phyloP scores from a whole-genome alignment of 2,113 vertebrate species.

The Nycticebus coucang region DNA sequence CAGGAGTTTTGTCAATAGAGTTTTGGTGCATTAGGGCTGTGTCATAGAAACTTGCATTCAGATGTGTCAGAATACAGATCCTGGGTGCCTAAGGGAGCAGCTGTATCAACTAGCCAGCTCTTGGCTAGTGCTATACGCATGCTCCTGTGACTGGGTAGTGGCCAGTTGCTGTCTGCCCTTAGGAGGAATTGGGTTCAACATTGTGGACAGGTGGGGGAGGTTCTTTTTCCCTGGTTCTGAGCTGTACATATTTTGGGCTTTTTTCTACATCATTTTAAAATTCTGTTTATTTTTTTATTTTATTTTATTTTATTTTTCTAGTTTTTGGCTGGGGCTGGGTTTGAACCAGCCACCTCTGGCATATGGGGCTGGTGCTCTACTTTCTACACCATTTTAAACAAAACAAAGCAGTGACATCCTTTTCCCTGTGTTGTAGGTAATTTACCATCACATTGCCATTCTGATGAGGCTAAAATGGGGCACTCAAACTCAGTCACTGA shows the following conservation, averaged over 20 bases:
- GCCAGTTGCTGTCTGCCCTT: neutral
- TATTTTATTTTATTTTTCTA: no score
- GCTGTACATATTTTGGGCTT: neutral
- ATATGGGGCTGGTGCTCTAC: no score
- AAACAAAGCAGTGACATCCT: neutral
- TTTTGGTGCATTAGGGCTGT: neutral
- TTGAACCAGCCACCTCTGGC: no score
- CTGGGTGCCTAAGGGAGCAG: neutral
- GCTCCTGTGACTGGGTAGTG: neutral
- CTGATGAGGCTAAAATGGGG: neutral
- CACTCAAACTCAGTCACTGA: neutral
- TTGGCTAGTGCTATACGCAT: rapidly evolving
- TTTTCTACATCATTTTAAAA: neutral
- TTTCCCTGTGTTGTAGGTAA: neutral
- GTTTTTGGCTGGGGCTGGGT: no score
- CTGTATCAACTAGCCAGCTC: neutral
- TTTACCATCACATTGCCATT: neutral
- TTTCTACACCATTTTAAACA: neutral
- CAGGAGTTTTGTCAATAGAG: neutral
- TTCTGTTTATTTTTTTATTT: no score
- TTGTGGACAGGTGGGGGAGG: neutral
- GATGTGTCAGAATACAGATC: neutral
- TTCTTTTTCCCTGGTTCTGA: neutral
- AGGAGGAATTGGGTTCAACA: neutral
- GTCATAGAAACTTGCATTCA: neutral